Evolutionary conservation across 2,888 invertebrate genomes (phyloP), one percentile per base, ranked within the genome.

Genomic region (Dynastes hyllus): DNA sequence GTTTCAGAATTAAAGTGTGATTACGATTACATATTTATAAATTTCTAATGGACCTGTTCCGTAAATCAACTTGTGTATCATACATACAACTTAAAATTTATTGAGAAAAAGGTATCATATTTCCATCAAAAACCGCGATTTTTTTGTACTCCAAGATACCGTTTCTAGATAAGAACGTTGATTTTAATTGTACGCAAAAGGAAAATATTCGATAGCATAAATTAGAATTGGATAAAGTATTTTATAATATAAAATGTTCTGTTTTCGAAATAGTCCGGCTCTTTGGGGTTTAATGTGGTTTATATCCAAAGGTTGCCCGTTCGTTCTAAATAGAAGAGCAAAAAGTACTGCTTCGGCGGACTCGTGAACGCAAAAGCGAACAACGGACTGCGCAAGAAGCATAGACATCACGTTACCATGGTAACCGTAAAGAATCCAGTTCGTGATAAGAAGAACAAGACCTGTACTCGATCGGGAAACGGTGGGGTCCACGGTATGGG

Each of bases 401-500:
- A 63, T 73, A 78, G 78, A 78, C 78, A 78, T 78, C 75, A 40
- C 51, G 78, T 78, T 78, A 55, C 78, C 58, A 78, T 78, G 78
- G 78, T 75, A 78, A 78, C 78, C 66, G 55, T 78, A 78, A 78
- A 78, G 78, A 78, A 78, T 78, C 78, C 78, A 78, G 78, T 75
- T 71, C 78, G 73, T 73, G 78, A 78, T 78, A 78, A 78, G 78
- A 78, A 78, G 73, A 78, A 78, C 78, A 78, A 73, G 78, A 78
- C 78, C 66, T 73, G 75, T 75, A 75, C 75, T 78, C 73, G 78
- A 78, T 73, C 40, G 69, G 69, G 78, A 78, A 70, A 70, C 67
- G 70, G 78, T 55, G 29, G 37, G 69, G 45, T 55, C 69, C n/a
- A 65, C 67, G 37, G 53, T 67, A 29, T 70, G 78, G 78, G 78